Evolutionary conservation across 1,140 invertebrate genomes (phyloP).

Genomic region (Neodiprion lecontei): DNA sequence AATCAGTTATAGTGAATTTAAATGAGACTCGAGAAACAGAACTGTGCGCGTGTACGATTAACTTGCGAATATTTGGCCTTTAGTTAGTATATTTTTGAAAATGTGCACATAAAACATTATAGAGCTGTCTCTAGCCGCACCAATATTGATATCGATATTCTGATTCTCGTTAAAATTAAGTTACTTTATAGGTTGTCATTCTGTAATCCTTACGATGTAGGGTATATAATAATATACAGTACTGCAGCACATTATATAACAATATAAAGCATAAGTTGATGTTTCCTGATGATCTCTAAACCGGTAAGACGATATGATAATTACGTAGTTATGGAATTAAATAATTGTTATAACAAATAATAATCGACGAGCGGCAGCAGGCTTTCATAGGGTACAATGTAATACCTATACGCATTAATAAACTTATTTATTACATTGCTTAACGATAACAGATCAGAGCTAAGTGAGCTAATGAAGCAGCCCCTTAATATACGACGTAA

Average conservation of each 20-base stretch:
- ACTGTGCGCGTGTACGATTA: neutral
- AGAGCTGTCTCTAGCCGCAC: neutral
- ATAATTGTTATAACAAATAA: neutral
- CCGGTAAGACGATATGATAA: neutral
- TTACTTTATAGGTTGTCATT: too few relatives aligned
- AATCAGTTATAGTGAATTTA: neutral
- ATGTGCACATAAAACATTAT: neutral
- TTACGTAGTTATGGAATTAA: neutral
- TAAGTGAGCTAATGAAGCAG: neutral
- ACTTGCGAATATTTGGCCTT: neutral
- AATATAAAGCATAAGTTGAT: slow-evolving; percentile 22
- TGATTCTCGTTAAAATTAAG: neutral
- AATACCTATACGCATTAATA: neutral
- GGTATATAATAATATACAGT: neutral
- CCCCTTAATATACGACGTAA: neutral
- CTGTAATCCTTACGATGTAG: too few relatives aligned
- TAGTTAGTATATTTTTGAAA: neutral
- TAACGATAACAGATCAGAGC: slow-evolving; percentile 20
- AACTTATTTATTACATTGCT: slow-evolving; percentile 30
- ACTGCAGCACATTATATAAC: neutral
- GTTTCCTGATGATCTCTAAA: slow-evolving; percentile 30
- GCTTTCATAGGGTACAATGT: neutral
- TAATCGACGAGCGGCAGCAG: neutral
- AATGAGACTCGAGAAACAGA: neutral
- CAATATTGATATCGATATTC: neutral